A percentile compares a stretch with the other conserved stretches of the same genome.
Conservation (phyloP, 2,888 invertebrate genomes). For the Selenia dentaria region DNA sequence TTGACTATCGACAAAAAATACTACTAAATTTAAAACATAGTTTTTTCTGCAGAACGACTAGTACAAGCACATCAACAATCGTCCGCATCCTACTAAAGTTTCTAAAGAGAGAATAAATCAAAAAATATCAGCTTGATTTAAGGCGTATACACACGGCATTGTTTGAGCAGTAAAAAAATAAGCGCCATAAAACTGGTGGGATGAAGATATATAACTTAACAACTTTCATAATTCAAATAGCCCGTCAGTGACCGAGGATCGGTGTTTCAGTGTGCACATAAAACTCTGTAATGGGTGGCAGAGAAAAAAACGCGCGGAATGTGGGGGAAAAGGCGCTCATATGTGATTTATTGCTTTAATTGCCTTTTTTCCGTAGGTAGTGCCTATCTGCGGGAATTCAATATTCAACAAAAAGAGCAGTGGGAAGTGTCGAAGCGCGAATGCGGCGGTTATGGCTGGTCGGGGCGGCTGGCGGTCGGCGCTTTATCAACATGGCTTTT, state of each 20-base stretch:
- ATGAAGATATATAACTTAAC: slow-evolving; percentile 75
- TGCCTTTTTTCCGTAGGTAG: slow-evolving; percentile 64
- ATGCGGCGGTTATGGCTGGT: slow-evolving; percentile 35
- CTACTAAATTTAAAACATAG: too few species aligned
- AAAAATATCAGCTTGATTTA: slow-evolving; percentile 66
- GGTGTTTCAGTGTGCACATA: slow-evolving; percentile 58
- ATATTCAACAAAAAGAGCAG: slow-evolving; percentile 71
- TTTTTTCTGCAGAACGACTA: too few species aligned
- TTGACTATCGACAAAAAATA: too few species aligned
- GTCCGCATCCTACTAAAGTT: slow-evolving; percentile 44
- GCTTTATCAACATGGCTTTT: slow-evolving; percentile 29
- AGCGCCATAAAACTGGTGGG: slow-evolving; percentile 62
- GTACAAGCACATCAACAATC: slow-evolving; percentile 23
- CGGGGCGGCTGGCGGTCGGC: slow-evolving; percentile 8
- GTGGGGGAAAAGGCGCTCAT: slow-evolving; percentile 52
- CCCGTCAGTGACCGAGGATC: slow-evolving; percentile 60
- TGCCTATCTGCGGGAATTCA: slow-evolving; percentile 64
- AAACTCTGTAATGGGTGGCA: slow-evolving; percentile 59
- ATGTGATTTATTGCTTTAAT: slow-evolving; percentile 78
- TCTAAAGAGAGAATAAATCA: slow-evolving; percentile 59
- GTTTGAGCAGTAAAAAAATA: slow-evolving; percentile 65
- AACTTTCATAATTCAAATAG: slow-evolving; percentile 79
- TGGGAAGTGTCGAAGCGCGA: slow-evolving; percentile 49
- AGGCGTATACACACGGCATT: slow-evolving; percentile 57
- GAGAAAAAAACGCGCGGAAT: slow-evolving; percentile 46